Evolutionary conservation across 2,797 vertebrate genomes (phyloP), one percentile per base, ranked within the genome.

Genomic region (Alcedo atthis): DNA sequence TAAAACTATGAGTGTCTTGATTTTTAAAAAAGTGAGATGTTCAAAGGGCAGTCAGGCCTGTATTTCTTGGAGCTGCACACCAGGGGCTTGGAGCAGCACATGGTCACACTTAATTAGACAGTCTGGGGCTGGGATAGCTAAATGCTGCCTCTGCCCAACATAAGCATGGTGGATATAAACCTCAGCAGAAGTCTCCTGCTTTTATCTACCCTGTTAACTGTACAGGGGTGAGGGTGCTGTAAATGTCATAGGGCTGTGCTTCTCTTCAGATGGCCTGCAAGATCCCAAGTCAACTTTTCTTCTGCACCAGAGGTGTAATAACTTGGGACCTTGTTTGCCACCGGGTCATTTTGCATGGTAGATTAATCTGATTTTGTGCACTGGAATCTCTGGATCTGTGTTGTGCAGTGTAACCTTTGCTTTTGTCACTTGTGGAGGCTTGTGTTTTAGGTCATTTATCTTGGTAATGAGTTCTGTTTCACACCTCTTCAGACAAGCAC

Each of bases 401-500:
- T 48, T 45, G 28, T 4, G 1, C 45, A 24, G 62, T 58, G 73
- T 18, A 82, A 54, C 66, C n/a, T 19, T 33, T 43, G 43, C 70
- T 86, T 67, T 63, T 67, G 71, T 80, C 57, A 48, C 55, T 84
- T 74, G 53, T 13, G 48, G 24, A 69, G 32, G 32, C 33, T 80
- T 58, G 68, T 73, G 59, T 2, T 80, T 61, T 67, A 76, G 88
- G 84, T 82, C 53, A n/a, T 94, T 94, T 89, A n/a, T 93, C 92
- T 90, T 88, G 61, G 21, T 80, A 95, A 92, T 68, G 81, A 87
- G 49, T 80, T 92, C 70, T 95, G 92, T 90, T 93, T 67, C 86
- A 57, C 78, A 87, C 64, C 43, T 90, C 86, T 77, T 63, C 86
- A 82, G 78, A 87, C 48, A 77, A 79, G 86, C 78, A 85, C 80